Evolutionary conservation across 2,888 invertebrate genomes (phyloP), one percentile per base, ranked within the genome.

Genomic region (Tachina fera): DNA sequence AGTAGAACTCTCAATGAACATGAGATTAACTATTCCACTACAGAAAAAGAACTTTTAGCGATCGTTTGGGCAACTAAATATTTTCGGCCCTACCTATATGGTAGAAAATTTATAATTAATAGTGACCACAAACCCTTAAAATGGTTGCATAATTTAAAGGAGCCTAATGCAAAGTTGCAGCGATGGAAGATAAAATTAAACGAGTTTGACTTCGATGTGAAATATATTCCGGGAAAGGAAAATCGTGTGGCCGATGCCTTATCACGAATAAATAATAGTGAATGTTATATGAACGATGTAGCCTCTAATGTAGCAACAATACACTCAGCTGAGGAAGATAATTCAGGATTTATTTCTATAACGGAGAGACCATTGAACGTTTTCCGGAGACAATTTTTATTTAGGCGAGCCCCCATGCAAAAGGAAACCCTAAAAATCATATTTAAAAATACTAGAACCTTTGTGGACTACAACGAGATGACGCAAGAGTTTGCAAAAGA

Each of bases 51-150:
- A 11, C 19, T 68, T 9, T n/a, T 78, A 16, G 78, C 78, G 16
- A 58, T 78, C 19, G 61, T 76, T 13, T 76, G 67, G 67, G 56
- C 76, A n/a, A 56, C 65, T 9, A 76, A 65, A 56, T 65, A 76
- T 41, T 76, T 76, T 31, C 9, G 75, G 19, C 63, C 31, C 22
- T 75, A 75, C n/a, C 19, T 75, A 13, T 75, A 41, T 14, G 74
- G 74, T 16, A 63, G 74, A 49, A 61, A 63, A 63, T 75, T 75
- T 41, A 39, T 14, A 2, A 53, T 76, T 19, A 67, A 58, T 9
- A 76, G 45, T 14, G 67, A 76, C 45, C 67, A 67, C 41, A 22
- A 45, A 53, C 76, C 67, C 13, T 16, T 76, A 39, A 45, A 56
- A n/a, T 76, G 75, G 53, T 45, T 76, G 14, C 53, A 65, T 49